These are phyloP conservation scores for Barnardius zonarius DNA, from an alignment of 2,113 vertebrate genomes.

Conservation along the genomic window DNA sequence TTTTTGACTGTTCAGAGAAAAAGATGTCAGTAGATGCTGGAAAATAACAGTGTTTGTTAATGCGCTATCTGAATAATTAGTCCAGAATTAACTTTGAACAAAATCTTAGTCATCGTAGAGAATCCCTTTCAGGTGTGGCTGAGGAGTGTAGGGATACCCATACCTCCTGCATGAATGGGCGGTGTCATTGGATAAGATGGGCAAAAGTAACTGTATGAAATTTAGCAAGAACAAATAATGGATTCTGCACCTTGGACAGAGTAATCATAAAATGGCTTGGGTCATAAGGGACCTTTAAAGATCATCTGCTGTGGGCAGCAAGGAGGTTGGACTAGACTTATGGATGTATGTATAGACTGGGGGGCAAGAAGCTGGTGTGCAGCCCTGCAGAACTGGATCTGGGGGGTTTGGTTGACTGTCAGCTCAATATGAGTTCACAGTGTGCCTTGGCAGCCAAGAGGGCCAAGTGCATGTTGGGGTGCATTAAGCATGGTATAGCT, in stretches of 20 bases:
- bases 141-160: neutral
- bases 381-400: neutral
- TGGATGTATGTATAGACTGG: neutral
- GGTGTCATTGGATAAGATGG: neutral
- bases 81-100: neutral
- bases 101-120: neutral
- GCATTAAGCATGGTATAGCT: neutral
- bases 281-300: neutral
- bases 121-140: neutral
- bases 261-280: neutral
- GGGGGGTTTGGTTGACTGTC: neutral
- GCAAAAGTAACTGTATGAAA: neutral
- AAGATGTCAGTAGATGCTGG: neutral
- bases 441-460: neutral
- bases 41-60: neutral
- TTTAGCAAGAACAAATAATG: neutral
- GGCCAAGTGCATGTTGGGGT: neutral
- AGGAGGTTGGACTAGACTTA: neutral
- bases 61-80: neutral
- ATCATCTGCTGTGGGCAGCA: neutral
- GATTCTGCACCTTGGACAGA: neutral
- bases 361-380: neutral
- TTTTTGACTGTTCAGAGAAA: neutral
- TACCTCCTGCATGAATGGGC: rapidly evolving
- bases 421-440: neutral